These are phyloP conservation scores for Drosophila rhopaloa DNA, from an alignment of 1,140 invertebrate genomes.

Conservation along the genomic window DNA sequence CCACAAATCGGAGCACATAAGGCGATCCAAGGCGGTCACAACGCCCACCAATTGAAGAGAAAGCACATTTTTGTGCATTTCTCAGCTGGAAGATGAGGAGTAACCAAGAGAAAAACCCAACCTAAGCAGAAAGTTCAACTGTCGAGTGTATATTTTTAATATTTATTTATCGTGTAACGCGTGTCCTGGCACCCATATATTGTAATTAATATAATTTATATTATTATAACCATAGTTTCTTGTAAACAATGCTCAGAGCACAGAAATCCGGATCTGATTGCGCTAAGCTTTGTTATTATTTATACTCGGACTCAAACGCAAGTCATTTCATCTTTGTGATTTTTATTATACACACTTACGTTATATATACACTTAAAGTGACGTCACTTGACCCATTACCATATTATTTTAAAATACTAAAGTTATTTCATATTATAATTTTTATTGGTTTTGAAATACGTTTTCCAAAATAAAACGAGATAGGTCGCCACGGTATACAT, in stretches of 20 bases:
- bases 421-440: too few species aligned
- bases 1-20: conserved; percentile 72
- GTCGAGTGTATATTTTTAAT: conserved; percentile 57
- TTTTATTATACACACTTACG: conserved; percentile 43
- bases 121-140: conserved; percentile 59
- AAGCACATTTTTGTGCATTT: not conserved
- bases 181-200: conserved; percentile 27
- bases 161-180: conserved; percentile 53
- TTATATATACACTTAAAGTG: conserved; percentile 25
- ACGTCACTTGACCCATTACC: too few species aligned
- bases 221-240: conserved; percentile 44
- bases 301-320: conserved; percentile 52
- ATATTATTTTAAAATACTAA: too few species aligned
- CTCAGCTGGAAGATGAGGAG: not conserved
- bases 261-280: conserved; percentile 27
- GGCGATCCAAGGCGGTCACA: conserved; percentile 44
- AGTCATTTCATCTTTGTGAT: conserved; percentile 76
- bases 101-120: conserved; percentile 11
- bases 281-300: conserved; percentile 33
- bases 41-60: conserved; percentile 39
- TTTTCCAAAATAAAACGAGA: too few species aligned
- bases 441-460: too few species aligned
- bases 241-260: conserved; percentile 28
- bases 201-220: conserved; percentile 53
- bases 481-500: too few species aligned